phyloP scores from a whole-genome alignment of 2,113 vertebrate species.

The Petrocephalus zakoni region DNA sequence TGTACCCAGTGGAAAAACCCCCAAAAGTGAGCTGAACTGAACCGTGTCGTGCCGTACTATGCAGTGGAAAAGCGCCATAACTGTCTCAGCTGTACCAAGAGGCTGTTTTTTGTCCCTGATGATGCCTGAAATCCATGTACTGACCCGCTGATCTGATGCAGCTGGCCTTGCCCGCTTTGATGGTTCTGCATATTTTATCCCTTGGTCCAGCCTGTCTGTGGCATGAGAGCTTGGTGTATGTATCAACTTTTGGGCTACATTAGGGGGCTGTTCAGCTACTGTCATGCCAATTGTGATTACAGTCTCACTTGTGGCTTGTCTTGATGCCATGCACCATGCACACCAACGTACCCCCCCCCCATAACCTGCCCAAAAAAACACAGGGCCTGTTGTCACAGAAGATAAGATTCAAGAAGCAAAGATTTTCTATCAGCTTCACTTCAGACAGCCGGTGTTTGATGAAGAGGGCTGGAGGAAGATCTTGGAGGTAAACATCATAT shows the following conservation, averaged over 20 bases:
- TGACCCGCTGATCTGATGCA: neutral
- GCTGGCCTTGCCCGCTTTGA: neutral
- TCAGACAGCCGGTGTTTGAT: constrained; percentile 60
- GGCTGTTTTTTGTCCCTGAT: neutral
- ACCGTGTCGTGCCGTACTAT: too few species aligned
- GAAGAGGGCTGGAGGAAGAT: constrained; percentile 66
- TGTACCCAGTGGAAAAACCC: too few species aligned
- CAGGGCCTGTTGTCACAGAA: constrained; percentile 63
- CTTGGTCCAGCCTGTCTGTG: neutral
- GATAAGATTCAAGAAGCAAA: constrained; percentile 69
- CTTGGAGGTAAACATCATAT: constrained; percentile 48
- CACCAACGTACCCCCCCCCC: neutral
- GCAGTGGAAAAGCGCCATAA: too few species aligned
- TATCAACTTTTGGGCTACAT: neutral
- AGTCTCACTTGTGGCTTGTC: neutral
- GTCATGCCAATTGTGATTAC: neutral
- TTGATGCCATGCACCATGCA: neutral
- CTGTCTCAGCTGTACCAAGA: neutral
- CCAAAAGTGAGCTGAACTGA: too few species aligned
- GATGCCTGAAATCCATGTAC: neutral
- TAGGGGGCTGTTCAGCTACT: neutral
- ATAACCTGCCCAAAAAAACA: neutral
- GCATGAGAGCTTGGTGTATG: neutral
- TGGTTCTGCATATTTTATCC: neutral
- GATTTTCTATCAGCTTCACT: constrained; percentile 64